Percentiles rank a stretch among this genome's conserved stretches.
Evolutionary conservation across 2,888 invertebrate genomes (phyloP).

Genomic region (Zygogramma bicolorata): DNA sequence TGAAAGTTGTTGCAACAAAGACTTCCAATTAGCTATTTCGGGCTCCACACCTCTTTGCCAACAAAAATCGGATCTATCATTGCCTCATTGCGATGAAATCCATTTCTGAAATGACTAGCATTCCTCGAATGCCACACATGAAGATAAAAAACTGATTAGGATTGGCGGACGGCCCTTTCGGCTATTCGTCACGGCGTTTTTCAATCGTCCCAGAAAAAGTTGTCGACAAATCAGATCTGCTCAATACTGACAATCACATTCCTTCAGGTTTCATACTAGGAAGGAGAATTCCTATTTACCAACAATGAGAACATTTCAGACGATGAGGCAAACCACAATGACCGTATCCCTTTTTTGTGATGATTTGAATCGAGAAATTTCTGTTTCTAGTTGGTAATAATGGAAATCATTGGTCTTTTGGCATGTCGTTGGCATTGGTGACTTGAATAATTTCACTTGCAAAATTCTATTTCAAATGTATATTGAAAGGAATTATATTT

Average conservation of each 20-base stretch:
- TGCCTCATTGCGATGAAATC: not conserved
- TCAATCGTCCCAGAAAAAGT: not conserved
- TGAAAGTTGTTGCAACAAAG: too few relatives aligned
- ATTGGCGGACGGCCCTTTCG: not conserved
- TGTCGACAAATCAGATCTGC: not conserved
- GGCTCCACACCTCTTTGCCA: too few relatives aligned
- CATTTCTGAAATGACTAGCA: not conserved
- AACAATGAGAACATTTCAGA: not conserved
- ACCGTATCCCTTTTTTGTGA: too few relatives aligned
- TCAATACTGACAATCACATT: not conserved
- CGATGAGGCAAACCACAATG: not conserved
- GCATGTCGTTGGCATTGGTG: too few relatives aligned
- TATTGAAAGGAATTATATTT: too few relatives aligned
- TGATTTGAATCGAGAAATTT: too few relatives aligned
- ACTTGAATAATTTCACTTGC: too few relatives aligned
- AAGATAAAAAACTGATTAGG: not conserved
- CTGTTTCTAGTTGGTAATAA: too few relatives aligned
- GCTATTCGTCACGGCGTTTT: not conserved
- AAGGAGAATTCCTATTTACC: not conserved
- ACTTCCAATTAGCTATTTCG: too few relatives aligned
- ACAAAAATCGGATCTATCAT: not conserved
- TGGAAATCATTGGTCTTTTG: too few relatives aligned
- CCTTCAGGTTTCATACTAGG: not conserved
- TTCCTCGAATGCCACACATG: slow-evolving; percentile 4
- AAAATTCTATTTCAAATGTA: too few relatives aligned